These are phyloP conservation scores for Bubalus kerabau DNA, from an alignment of 2,113 vertebrate genomes.

Conservation along the genomic window DNA sequence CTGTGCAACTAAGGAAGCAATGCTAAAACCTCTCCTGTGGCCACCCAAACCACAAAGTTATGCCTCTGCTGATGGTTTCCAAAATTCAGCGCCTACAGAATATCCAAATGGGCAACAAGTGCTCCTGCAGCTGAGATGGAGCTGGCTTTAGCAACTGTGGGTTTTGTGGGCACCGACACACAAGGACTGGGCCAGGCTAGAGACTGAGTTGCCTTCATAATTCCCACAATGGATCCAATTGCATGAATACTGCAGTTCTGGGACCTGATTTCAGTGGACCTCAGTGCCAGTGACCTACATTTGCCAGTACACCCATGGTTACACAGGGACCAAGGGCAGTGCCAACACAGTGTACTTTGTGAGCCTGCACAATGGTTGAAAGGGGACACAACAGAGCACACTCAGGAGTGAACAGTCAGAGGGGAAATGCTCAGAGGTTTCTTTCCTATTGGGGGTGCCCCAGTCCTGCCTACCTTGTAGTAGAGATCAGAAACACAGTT, in stretches of 20 bases:
- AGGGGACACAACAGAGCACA: neutral
- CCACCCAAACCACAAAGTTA: neutral
- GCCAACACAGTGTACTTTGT: neutral
- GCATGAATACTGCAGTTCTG: neutral
- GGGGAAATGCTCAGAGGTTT: neutral
- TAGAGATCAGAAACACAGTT: neutral
- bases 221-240: neutral
- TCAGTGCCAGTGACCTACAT: neutral
- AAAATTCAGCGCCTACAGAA: neutral
- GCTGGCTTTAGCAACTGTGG: neutral
- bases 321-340: neutral
- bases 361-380: neutral
- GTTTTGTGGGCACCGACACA: neutral
- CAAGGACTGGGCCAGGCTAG: neutral
- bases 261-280: neutral
- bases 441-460: neutral
- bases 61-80: neutral
- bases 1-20: neutral
- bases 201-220: neutral
- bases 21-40: neutral
- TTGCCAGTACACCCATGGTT: neutral
- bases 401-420: neutral
- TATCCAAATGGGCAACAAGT: neutral
- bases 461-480: neutral
- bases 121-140: neutral